These are phyloP conservation scores for Drosophila nigricruria DNA, from an alignment of 2,888 invertebrate genomes.

Conservation along the genomic window DNA sequence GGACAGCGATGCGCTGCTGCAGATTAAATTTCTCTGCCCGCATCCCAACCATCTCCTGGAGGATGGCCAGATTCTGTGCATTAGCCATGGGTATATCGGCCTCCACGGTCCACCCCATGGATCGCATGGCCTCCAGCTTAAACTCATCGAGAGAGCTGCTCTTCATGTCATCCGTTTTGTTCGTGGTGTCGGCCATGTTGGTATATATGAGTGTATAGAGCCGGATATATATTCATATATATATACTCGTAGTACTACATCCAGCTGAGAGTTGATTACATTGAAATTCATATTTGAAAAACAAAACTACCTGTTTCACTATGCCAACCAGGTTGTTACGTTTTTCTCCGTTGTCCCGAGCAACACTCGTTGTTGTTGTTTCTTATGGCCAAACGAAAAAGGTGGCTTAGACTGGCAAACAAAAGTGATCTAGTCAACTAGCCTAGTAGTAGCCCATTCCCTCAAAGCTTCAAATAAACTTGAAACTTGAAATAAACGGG, in stretches of 20 bases:
- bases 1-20: conserved; percentile 85
- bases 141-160: conserved; percentile 66
- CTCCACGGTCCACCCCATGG: conserved; percentile 86
- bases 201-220: conserved; percentile 3
- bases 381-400: neutral
- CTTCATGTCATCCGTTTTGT: conserved; percentile 72
- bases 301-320: conserved; percentile 29
- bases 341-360: conserved; percentile 15
- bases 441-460: too few relatives aligned
- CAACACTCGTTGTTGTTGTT: conserved; percentile 28
- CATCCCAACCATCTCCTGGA: conserved; percentile 85
- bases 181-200: conserved; percentile 39
- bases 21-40: conserved; percentile 86
- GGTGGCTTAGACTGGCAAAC: neutral
- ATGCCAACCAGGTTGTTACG: conserved; percentile 40
- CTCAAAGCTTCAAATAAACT: too few relatives aligned
- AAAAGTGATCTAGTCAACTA: neutral
- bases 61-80: conserved; percentile 87
- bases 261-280: conserved; percentile 13
- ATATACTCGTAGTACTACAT: conserved; percentile 8
- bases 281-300: conserved; percentile 11
- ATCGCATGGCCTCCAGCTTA: conserved; percentile 76
- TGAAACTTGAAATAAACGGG: neutral
- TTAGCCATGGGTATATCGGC: conserved; percentile 93
- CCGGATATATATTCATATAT: conserved; percentile 13